Conservation (phyloP, 2,797 vertebrate species). For the Neosalanx taihuensis region DNA sequence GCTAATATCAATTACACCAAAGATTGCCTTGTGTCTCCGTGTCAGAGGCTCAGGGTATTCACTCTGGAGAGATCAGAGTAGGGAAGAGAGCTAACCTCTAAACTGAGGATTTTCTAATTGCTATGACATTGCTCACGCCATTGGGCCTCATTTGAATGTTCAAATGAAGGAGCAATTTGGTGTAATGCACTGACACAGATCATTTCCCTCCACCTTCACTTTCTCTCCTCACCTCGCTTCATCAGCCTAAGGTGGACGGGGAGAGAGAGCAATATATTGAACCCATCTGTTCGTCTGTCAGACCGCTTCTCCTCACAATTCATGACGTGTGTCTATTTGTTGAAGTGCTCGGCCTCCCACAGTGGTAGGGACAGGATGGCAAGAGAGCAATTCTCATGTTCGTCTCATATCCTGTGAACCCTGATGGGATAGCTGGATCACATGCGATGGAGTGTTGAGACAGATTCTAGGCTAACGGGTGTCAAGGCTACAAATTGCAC, state of each 20-base stretch:
- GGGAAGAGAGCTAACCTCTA: conserved; percentile 60
- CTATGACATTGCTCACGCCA: conserved; percentile 64
- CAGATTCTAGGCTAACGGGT: conserved; percentile 56
- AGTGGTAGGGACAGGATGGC: conserved; percentile 46
- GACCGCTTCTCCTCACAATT: conserved; percentile 69
- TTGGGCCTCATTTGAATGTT: conserved; percentile 72
- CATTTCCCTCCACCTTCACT: conserved; percentile 63
- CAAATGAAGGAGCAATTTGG: conserved; percentile 72
- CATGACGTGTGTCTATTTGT: conserved; percentile 64
- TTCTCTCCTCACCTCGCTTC: conserved; percentile 53
- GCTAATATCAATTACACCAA: conserved; percentile 63
- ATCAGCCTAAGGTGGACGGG: conserved; percentile 63
- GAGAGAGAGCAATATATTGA: conserved; percentile 67
- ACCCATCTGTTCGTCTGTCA: conserved; percentile 75
- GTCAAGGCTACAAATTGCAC: conserved; percentile 62
- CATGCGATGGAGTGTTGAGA: conserved; percentile 59
- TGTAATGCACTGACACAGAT: conserved; percentile 72
- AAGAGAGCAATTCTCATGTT: conserved; percentile 57
- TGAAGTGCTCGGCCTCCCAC: conserved; percentile 61
- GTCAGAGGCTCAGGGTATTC: conserved; percentile 31
- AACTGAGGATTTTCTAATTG: conserved; percentile 67
- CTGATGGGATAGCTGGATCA: conserved; percentile 56
- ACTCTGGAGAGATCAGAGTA: conserved; percentile 39
- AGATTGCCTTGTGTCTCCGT: conserved; percentile 49
- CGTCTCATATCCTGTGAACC: conserved; percentile 54